Conservation (phyloP, 2,113 vertebrate genomes). For the Serinus canaria region DNA sequence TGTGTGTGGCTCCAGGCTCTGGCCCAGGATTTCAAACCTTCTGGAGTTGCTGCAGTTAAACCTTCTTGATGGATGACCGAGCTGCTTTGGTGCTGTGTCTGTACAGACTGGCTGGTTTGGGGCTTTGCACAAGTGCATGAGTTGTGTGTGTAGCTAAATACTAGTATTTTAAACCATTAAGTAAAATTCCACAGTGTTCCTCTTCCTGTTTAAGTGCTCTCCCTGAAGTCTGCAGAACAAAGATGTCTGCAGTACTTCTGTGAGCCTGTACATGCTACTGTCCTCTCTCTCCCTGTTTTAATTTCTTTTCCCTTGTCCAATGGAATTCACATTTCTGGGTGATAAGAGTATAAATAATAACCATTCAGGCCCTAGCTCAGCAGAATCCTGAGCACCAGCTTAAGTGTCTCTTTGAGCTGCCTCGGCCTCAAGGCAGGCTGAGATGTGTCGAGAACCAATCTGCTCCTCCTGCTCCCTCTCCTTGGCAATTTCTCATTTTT, state of each 20-base stretch:
- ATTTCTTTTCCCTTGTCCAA: not conserved
- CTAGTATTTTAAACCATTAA: not conserved
- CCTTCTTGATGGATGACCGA: rapidly evolving
- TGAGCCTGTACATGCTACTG: not conserved
- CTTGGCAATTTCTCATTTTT: slow-evolving; percentile 18
- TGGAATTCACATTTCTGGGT: not conserved
- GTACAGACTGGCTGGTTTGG: not conserved
- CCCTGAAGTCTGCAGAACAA: not conserved
- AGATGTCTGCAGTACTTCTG: not conserved
- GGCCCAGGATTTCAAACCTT: not conserved
- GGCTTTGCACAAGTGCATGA: not conserved
- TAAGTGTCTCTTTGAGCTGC: not conserved
- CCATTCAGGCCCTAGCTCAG: not conserved
- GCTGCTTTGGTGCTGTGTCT: not conserved
- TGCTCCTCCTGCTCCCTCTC: not conserved
- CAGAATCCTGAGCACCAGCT: not conserved
- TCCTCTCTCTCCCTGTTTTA: not conserved
- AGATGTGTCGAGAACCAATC: not conserved
- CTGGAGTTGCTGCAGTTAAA: not conserved
- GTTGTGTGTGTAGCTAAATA: not conserved
- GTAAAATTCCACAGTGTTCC: not conserved
- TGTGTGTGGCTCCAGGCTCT: rapidly evolving
- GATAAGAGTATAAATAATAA: not conserved
- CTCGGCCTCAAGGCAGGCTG: not conserved
- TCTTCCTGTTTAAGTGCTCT: not conserved